Base-by-base conservation (phyloP, 2,888 invertebrate genomes). In the Zaprionus bogoriensis region DNA sequence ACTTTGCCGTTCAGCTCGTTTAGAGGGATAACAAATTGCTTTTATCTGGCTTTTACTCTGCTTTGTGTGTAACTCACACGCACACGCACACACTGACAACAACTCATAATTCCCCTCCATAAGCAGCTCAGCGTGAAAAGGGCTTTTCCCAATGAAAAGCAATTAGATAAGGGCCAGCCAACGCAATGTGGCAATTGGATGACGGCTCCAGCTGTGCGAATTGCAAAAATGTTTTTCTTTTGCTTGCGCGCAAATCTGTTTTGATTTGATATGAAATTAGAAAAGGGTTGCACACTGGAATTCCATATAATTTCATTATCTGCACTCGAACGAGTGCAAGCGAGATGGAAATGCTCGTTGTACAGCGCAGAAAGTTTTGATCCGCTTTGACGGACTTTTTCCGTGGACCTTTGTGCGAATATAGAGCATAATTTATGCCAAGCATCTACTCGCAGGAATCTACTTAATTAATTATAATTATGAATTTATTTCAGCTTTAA, bases 1-100 rank as follows among this genome's bases (percentile, higher is more conserved):
- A n/a, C n/a, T n/a, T n/a, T n/a, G n/a, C n/a, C n/a, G n/a, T n/a
- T n/a, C n/a, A n/a, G n/a, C n/a, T n/a, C 17, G 32, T 36, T 36
- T 74, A 66, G 50, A 57, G n/a, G 69, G 63, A 61, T 63, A 84
- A 84, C 84, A 78, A 80, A 84, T 80, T 74, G 66, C 74, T 81
- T 81, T 74, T 74, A 76, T 80, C 70, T 64, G 57, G 42, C 63
- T 57, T 57, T 48, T 12, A 23, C 44, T 66, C 25, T 27, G 19
- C 45, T 45, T 36, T 52, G 44, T 45, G 32, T 41, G 36, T 47
- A 36, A 41, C 55, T 44, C 46, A 54, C 46, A 25, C 51, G 3
- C 32, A 32, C 47, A 22, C 22, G 20, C 20, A 23, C 22, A 27
- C 47, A 30, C 41, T 22, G 22, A 25, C 25, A 53, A 53, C 72